Conservation (phyloP, 2,113 vertebrate genomes). For the Hiodon alosoides region DNA sequence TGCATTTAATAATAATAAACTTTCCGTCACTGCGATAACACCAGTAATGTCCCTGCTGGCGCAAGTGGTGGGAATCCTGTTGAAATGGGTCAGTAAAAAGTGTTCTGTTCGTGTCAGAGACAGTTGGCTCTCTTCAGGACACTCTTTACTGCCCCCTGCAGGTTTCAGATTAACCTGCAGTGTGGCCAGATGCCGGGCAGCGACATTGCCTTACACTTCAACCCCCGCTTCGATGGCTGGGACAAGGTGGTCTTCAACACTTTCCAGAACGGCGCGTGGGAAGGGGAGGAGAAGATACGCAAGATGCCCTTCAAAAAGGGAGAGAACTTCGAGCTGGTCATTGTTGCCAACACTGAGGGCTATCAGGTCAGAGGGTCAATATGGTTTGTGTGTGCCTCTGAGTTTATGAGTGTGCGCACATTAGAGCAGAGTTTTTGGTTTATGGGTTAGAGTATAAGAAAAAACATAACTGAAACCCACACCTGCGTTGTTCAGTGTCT, state of each 20-base stretch:
- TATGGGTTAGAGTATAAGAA: background rate
- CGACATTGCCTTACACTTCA: slow-evolving; percentile 72
- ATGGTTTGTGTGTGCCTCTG: background rate
- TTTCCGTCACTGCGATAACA: background rate
- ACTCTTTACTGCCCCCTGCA: slow-evolving; percentile 29
- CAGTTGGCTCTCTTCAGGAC: background rate
- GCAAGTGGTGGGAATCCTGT: too few relatives aligned
- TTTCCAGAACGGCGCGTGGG: slow-evolving; percentile 56
- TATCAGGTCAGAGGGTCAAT: slow-evolving; percentile 60
- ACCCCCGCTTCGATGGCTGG: slow-evolving; percentile 70
- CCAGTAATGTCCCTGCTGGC: background rate
- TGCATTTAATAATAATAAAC: background rate
- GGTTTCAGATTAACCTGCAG: slow-evolving; percentile 67
- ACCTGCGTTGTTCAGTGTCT: background rate
- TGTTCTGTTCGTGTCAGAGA: background rate
- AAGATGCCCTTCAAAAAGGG: slow-evolving; percentile 69
- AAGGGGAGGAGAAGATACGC: slow-evolving; percentile 53
- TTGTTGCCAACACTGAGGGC: slow-evolving; percentile 44
- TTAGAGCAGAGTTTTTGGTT: background rate
- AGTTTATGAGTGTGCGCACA: background rate
- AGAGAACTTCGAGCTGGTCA: slow-evolving; percentile 63
- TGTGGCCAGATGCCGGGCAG: slow-evolving; percentile 49
- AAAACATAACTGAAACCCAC: background rate
- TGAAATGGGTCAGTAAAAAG: too few relatives aligned
- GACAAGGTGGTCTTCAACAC: slow-evolving; percentile 77